Percentiles rank a stretch among this genome's conserved stretches.
phyloP scores from a whole-genome alignment of 2,888 invertebrate species.

The Harpalus rubripes region DNA sequence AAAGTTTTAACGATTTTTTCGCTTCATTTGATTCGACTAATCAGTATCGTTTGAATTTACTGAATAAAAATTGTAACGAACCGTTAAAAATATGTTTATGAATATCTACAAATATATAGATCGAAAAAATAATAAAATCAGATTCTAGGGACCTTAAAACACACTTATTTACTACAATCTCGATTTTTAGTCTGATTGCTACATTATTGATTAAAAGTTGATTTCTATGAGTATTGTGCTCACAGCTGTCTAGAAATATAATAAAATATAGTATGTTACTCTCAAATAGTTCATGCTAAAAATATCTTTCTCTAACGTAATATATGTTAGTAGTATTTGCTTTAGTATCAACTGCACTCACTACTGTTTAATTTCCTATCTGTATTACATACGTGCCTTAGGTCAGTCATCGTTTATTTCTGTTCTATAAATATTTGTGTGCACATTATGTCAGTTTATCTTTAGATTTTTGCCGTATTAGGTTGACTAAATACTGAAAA shows the following conservation, averaged over 20 bases:
- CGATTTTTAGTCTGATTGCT: too few species aligned
- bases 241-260: too few species aligned
- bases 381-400: neutral
- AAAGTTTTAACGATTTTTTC: too few species aligned
- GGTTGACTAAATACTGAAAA: neutral
- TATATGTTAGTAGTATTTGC: neutral
- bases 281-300: neutral
- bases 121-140: too few species aligned
- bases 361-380: neutral
- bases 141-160: too few species aligned
- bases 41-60: too few species aligned
- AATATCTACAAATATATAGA: too few species aligned
- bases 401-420: neutral
- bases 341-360: neutral
- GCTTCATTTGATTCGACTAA: too few species aligned
- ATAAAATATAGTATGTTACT: too few species aligned
- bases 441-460: neutral
- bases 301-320: neutral
- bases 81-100: too few species aligned
- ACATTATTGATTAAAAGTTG: neutral
- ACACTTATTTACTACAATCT: too few species aligned
- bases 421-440: neutral
- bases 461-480: constrained; percentile 3
- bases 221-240: neutral
- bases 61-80: too few species aligned